These are phyloP conservation scores for Leptodactylus fuscus DNA, from an alignment of 2,113 vertebrate genomes.

Conservation along the genomic window DNA sequence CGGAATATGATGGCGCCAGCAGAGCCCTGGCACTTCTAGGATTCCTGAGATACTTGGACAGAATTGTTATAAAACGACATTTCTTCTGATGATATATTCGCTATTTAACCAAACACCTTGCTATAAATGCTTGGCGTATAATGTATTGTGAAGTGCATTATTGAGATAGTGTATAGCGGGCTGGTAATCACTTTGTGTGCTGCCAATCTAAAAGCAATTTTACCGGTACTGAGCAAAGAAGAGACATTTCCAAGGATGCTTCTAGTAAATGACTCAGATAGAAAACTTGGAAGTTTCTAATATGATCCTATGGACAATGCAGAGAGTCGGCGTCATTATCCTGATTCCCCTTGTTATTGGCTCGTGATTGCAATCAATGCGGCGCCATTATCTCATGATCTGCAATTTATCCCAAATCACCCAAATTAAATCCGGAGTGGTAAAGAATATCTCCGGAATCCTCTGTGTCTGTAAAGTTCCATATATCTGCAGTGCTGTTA, in stretches of 20 bases:
- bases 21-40: no score
- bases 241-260: constrained; percentile 37
- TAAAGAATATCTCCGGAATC: neutral
- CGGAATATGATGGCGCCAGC: no score
- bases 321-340: neutral
- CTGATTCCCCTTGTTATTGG: constrained; percentile 8
- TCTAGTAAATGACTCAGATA: constrained; percentile 53
- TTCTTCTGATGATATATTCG: neutral
- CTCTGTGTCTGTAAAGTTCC: neutral
- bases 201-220: constrained; percentile 59
- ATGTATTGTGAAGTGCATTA: constrained; percentile 56
- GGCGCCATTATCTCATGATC: neutral
- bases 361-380: constrained; percentile 2
- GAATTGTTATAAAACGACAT: neutral
- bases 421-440: neutral
- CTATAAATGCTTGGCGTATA: constrained; percentile 48
- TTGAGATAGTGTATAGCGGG: constrained; percentile 36
- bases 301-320: neutral
- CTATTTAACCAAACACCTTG: constrained; percentile 31
- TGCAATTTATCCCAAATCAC: constrained; percentile 10
- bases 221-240: constrained; percentile 39
- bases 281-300: constrained; percentile 32
- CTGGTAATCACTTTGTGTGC: constrained; percentile 43
- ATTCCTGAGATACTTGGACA: no score
- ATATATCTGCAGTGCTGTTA: neutral